phyloP scores from a whole-genome alignment of 64 coral and sea anemone genomes.

The Montipora sp. region DNA sequence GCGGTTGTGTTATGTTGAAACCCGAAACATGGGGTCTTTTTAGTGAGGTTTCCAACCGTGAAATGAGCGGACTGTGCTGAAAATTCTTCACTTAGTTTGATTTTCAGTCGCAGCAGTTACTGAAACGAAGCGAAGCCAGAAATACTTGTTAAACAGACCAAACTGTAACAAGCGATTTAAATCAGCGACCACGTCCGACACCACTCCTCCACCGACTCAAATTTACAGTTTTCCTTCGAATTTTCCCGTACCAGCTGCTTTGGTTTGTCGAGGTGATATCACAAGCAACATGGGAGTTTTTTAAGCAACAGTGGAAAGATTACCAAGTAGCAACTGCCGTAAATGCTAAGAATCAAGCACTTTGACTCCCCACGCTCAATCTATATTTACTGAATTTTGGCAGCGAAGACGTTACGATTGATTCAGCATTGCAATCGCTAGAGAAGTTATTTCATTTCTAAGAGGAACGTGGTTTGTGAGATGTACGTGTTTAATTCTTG shows the following conservation, averaged over 20 bases:
- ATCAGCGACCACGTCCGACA: constrained; percentile 9
- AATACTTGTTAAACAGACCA: neutral
- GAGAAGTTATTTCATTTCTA: constrained; percentile 57
- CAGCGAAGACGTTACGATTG: constrained; percentile 18
- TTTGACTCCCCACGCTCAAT: constrained; percentile 15
- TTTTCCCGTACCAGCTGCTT: constrained; percentile 24
- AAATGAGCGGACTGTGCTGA: neutral
- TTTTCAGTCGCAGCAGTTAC: neutral
- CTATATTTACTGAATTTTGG: constrained; percentile 52
- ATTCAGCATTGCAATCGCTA: constrained; percentile 29
- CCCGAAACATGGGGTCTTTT: neutral
- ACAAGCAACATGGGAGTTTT: constrained; percentile 59
- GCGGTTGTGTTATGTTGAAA: no score
- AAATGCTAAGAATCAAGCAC: constrained; percentile 15
- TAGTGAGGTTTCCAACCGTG: neutral
- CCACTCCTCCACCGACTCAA: neutral
- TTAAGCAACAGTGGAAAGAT: constrained; percentile 60
- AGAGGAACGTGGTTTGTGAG: constrained; percentile 66
- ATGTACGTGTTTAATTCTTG: constrained; percentile 63
- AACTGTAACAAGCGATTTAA: neutral
- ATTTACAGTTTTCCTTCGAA: neutral
- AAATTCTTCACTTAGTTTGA: neutral
- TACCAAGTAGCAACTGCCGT: constrained; percentile 64
- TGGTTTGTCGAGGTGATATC: constrained; percentile 55
- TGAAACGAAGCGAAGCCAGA: neutral